Evolutionary conservation across 1,140 invertebrate species (phyloP).

Genomic region (Drosophila eugracilis): DNA sequence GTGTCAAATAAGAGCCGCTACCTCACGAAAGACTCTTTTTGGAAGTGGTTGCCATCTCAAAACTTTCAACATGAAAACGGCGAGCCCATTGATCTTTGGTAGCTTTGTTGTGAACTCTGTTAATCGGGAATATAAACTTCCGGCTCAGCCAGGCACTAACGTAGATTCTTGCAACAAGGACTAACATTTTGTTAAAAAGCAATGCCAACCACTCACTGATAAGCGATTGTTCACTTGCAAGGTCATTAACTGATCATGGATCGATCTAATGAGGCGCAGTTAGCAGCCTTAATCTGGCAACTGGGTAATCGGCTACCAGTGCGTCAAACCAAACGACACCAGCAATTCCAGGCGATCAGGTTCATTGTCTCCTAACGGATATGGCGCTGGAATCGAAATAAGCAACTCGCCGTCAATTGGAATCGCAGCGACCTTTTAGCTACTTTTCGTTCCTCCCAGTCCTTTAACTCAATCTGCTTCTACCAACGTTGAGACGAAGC

Average conservation of each 20-base stretch:
- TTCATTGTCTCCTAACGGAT: slow-evolving; percentile 45
- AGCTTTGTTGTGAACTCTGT: slow-evolving; percentile 62
- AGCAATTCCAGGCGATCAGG: slow-evolving; percentile 65
- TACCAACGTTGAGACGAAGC: slow-evolving; percentile 74
- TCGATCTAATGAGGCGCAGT: slow-evolving; percentile 72
- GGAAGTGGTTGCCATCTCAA: slow-evolving; percentile 61
- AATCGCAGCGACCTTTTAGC: slow-evolving; percentile 57
- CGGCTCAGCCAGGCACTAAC: too few relatives aligned
- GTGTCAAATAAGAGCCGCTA: slow-evolving; percentile 65
- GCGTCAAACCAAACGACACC: slow-evolving; percentile 73
- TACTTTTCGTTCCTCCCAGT: slow-evolving; percentile 27
- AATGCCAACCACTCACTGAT: background rate
- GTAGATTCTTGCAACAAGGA: too few relatives aligned
- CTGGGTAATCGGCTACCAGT: slow-evolving; percentile 81
- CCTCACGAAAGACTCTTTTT: slow-evolving; percentile 67
- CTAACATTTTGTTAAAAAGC: too few relatives aligned
- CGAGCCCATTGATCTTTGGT: slow-evolving; percentile 73
- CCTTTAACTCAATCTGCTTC: slow-evolving; percentile 69
- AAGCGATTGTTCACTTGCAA: slow-evolving; percentile 5
- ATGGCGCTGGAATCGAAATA: slow-evolving; percentile 33
- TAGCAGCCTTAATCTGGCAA: slow-evolving; percentile 49
- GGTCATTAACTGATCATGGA: slow-evolving; percentile 4
- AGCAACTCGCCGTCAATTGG: background rate
- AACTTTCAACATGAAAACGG: slow-evolving; percentile 55
- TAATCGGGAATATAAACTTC: slow-evolving; percentile 42